Evolutionary conservation across 2,888 invertebrate genomes (phyloP).

Genomic region (Thymelicus sylvestris): DNA sequence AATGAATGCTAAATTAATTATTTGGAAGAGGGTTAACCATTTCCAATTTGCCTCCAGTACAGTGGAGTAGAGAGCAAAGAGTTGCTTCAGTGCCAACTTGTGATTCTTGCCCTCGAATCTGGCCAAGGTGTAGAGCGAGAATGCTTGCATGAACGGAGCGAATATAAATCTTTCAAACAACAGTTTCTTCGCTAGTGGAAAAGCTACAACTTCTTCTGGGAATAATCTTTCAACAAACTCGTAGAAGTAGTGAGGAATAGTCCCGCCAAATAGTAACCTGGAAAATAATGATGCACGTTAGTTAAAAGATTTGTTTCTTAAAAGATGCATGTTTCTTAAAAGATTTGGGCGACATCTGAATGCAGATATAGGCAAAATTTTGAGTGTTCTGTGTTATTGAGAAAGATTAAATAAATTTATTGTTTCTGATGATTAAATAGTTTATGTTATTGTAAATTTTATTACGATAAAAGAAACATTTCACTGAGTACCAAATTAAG

Average conservation of each 20-base stretch:
- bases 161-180: slow-evolving; percentile 89
- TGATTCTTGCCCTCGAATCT: slow-evolving; percentile 91
- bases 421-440: too few relatives aligned
- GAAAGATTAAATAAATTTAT: too few relatives aligned
- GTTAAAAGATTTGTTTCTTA: too few relatives aligned
- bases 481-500: too few relatives aligned
- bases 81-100: slow-evolving; percentile 85
- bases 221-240: slow-evolving; percentile 85
- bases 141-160: slow-evolving; percentile 89
- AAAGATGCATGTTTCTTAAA: too few relatives aligned
- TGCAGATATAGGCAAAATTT: too few relatives aligned
- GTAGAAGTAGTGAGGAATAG: slow-evolving; percentile 92
- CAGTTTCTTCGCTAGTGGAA: slow-evolving; percentile 85
- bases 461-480: too few relatives aligned
- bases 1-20: slow-evolving; percentile 89
- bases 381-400: too few relatives aligned
- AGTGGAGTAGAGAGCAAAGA: slow-evolving; percentile 87
- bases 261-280: slow-evolving; percentile 92
- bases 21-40: slow-evolving; percentile 90
- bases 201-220: slow-evolving; percentile 83
- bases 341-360: too few relatives aligned
- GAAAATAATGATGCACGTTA: slow-evolving; percentile 37
- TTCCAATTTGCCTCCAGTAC: slow-evolving; percentile 90
- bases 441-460: too few relatives aligned
- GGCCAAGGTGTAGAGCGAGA: slow-evolving; percentile 89